These are phyloP conservation scores for Grantiella picta DNA, from an alignment of 2,113 vertebrate species.

Conservation along the genomic window DNA sequence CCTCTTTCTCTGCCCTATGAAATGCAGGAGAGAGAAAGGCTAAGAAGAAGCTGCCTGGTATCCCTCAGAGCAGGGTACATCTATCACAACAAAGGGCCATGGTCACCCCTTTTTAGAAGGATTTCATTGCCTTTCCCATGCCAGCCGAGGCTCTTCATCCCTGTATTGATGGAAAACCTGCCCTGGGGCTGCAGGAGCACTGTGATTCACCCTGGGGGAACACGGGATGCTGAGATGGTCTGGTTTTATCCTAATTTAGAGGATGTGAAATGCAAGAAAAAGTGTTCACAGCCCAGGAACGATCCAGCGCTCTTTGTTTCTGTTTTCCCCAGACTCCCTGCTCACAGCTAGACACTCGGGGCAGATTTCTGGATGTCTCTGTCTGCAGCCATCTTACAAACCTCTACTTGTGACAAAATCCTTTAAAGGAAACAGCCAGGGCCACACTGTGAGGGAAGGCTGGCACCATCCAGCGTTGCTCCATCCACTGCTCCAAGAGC, in stretches of 20 bases:
- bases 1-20: background rate
- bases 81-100: background rate
- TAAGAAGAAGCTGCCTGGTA: background rate
- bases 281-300: background rate
- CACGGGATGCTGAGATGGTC: background rate
- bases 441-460: background rate
- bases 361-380: background rate
- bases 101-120: background rate
- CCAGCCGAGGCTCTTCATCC: background rate
- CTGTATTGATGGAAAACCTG: background rate
- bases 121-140: background rate
- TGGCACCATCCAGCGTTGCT: background rate
- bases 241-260: background rate
- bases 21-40: background rate
- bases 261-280: background rate
- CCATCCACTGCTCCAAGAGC: background rate
- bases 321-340: background rate
- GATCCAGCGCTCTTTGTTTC: background rate
- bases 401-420: background rate
- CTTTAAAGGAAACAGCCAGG: background rate
- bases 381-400: background rate
- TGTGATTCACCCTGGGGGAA: background rate
- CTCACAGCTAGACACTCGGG: rapidly evolving
- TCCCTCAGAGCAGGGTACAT: background rate
- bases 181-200: background rate